Evolutionary conservation across 1,140 invertebrate genomes (phyloP), one percentile per base, ranked within the genome.

Genomic region (Oscheius sp.): DNA sequence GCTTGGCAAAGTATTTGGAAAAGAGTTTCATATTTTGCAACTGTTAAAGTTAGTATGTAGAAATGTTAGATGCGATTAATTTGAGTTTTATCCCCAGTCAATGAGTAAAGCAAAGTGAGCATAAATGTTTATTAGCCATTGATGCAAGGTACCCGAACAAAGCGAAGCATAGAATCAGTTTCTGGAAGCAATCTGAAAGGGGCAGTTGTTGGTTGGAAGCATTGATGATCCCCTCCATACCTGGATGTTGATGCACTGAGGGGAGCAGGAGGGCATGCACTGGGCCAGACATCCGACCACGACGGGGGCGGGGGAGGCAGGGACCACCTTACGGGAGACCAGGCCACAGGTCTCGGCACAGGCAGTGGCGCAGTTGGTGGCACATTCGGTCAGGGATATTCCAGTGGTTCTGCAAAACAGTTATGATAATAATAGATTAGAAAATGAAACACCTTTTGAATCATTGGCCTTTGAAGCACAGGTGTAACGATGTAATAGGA

Each of bases 241-340:
- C 42, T 71, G 67, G n/a, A 71, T 58, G 31, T 61, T 38, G 26
- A 71, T 64, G 69, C 69, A 71, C 52, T 62, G 58, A 36, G 23
- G 58, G 28, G 59, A 36, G 61, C 69, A 71, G 0, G 58, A 23
- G 52, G 69, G 69, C 46, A 63, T 45, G 52, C 69, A 71, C 58
- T 61, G 52, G 3, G 69, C 29, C 26, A 65, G 28, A 58, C 69
- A 71, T n/a, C n/a, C n/a, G n/a, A n/a, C n/a, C n/a, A 3, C 49
- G 62, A 45, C 62, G 36, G n/a, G n/a, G n/a, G n/a, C n/a, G n/a
- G n/a, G n/a, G n/a, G n/a, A n/a, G n/a, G n/a, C n/a, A n/a, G n/a
- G n/a, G n/a, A n/a, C n/a, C 26, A 7, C 35, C 36, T 63, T 63
- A 18, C 20, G 15, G 15, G 0, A 18, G 13, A 42, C 26, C 26